phyloP scores from a whole-genome alignment of 2,797 vertebrate genomes.

The Meriones psammophilus region DNA sequence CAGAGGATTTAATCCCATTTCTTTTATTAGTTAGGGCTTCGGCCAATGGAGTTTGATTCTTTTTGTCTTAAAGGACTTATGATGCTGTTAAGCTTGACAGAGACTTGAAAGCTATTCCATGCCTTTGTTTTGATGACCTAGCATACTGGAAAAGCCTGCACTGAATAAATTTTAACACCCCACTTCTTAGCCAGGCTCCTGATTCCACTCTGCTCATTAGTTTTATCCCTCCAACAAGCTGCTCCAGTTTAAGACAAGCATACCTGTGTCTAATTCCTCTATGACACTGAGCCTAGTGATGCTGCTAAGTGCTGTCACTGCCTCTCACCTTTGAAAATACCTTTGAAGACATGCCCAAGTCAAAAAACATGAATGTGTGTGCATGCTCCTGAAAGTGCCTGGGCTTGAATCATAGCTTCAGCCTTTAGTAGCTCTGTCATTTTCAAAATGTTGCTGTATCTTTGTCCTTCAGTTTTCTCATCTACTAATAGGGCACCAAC shows the following conservation, averaged over 20 bases:
- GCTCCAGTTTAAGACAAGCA: neutral
- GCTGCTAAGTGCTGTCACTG: neutral
- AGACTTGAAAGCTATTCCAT: neutral
- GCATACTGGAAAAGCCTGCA: neutral
- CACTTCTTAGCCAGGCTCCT: neutral
- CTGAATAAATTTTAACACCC: neutral
- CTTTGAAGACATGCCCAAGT: neutral
- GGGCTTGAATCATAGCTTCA: neutral
- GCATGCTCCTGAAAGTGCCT: neutral
- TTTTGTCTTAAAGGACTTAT: slow-evolving; percentile 36
- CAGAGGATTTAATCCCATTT: slow-evolving; percentile 1
- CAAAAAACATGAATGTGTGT: neutral
- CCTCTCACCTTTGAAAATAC: neutral
- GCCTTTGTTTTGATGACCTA: neutral
- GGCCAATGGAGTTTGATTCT: neutral
- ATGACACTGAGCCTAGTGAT: neutral
- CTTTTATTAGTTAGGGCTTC: neutral
- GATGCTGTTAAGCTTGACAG: neutral
- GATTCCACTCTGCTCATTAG: neutral
- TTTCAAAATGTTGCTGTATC: neutral
- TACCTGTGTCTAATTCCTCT: neutral
- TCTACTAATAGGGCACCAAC: neutral
- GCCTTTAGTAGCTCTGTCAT: neutral
- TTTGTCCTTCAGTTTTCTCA: slow-evolving; percentile 47
- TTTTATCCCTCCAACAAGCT: slow-evolving; percentile 14